Percentiles rank a stretch among this genome's conserved stretches.
phyloP scores from a whole-genome alignment of 2,888 invertebrate genomes.

The Homarus gammarus region DNA sequence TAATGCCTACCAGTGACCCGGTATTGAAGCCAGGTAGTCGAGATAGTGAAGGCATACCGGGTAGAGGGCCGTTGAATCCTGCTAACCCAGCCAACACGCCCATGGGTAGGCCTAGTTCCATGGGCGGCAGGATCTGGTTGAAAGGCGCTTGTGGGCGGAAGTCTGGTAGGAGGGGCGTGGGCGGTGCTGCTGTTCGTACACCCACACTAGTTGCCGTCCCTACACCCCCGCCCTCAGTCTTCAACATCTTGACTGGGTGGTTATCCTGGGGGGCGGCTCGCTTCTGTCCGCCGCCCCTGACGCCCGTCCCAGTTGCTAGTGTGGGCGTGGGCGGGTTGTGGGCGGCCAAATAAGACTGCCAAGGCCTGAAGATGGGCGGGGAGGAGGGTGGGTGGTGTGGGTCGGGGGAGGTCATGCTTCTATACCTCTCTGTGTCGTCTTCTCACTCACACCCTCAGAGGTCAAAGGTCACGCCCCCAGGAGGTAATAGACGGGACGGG shows the following conservation, averaged over 20 bases:
- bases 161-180: not conserved
- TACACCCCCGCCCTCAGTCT: not conserved
- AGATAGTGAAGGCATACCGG: no score
- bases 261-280: not conserved
- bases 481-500: no score
- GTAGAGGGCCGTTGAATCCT: no score
- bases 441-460: not conserved
- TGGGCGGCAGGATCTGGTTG: no score
- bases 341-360: conserved; percentile 29
- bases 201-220: not conserved
- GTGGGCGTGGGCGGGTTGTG: not conserved
- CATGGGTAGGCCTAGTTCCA: no score
- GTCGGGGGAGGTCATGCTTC: conserved; percentile 17
- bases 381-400: conserved; percentile 27
- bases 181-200: not conserved
- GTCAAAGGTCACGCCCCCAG: not conserved
- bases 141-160: not conserved
- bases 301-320: not conserved
- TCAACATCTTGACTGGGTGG: not conserved
- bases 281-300: no score
- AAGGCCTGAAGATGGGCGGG: conserved; percentile 58
- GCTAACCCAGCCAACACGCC: not conserved
- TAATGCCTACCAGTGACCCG: not conserved
- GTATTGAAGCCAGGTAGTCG: no score
- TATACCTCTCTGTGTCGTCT: not conserved